Conservation (phyloP, 2,888 invertebrate species). For the Mayetiola destructor region DNA sequence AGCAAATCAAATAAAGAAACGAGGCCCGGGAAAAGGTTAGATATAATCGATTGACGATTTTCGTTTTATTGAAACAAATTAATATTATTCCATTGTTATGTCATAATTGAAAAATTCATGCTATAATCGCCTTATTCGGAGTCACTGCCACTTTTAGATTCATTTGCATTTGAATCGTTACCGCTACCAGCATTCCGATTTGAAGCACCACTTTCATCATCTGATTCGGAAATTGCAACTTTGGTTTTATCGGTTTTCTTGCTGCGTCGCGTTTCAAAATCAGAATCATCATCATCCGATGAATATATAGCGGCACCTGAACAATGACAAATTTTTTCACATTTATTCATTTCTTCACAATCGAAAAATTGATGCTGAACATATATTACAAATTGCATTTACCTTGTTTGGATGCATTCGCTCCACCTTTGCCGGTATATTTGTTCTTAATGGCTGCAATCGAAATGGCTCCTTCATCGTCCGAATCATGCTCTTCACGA, state of each 20-base stretch:
- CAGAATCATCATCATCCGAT: slow-evolving; percentile 63
- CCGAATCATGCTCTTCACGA: slow-evolving; percentile 65
- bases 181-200: slow-evolving; percentile 16
- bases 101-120: too few relatives aligned
- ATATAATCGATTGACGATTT: too few relatives aligned
- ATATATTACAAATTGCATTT: slow-evolving; percentile 26
- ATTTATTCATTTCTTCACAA: not conserved
- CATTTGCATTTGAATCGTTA: not conserved
- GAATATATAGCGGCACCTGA: slow-evolving; percentile 65
- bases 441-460: slow-evolving; percentile 88
- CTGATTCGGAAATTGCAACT: slow-evolving; percentile 65
- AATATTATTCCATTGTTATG: too few relatives aligned
- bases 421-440: slow-evolving; percentile 50
- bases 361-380: slow-evolving; percentile 7
- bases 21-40: too few relatives aligned
- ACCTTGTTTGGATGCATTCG: slow-evolving; percentile 19
- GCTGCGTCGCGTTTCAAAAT: slow-evolving; percentile 59
- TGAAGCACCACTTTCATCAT: slow-evolving; percentile 36
- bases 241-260: slow-evolving; percentile 61
- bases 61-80: too few relatives aligned
- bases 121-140: not conserved
- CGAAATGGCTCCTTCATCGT: slow-evolving; percentile 85
- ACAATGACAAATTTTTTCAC: not conserved
- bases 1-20: too few relatives aligned
- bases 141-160: not conserved